Base-by-base conservation (phyloP, 2,888 invertebrate species). In the Brenthis hecate region DNA sequence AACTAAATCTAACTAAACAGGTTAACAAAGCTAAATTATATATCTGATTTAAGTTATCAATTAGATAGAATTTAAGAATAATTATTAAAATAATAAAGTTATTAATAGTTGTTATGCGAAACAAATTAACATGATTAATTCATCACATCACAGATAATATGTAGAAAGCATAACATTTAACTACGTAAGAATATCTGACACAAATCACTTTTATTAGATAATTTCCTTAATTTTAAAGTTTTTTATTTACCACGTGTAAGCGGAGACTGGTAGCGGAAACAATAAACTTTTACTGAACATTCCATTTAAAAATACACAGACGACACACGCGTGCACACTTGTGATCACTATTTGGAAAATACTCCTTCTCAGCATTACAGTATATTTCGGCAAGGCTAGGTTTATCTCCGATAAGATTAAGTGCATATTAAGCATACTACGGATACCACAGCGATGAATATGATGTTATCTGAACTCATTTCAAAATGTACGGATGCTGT, bases 221-320 rank as follows among this genome's bases (percentile, higher is more conserved):
- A 16, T 53, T 6, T 28, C 3, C 2, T 14, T 51, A 57, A 14
- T 50, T 19, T 65, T 36, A 19, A 6, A 28, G 6, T 32, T 1
- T 19, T n/a, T 50, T 57, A 51, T 77, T 66, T 78, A 87, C 87
- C 88, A 83, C 43, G 79, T 75, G 73, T 81, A 85, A 0, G 85
- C 81, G 47, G 84, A 80, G 48, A 80, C 83, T 13, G 87, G 87
- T 72, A 84, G 68, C 36, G 81, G 79, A 68, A 86, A 80, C 74
- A 81, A 77, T 58, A 82, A 75, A 66, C 77, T 66, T 50, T 68
- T 43, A 56, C 71, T 68, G n/a, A 69, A 70, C 75, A 76, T 75
- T n/a, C 19, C 62, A 66, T 68, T 19, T 28, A 55, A 28, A 51
- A 3, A 51, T 6, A 19, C 13, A 19, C 6, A 3, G 3, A 23